Evolutionary conservation across 2,797 vertebrate genomes (phyloP), one percentile per base, ranked within the genome.

Genomic region (Aythya fuligula): DNA sequence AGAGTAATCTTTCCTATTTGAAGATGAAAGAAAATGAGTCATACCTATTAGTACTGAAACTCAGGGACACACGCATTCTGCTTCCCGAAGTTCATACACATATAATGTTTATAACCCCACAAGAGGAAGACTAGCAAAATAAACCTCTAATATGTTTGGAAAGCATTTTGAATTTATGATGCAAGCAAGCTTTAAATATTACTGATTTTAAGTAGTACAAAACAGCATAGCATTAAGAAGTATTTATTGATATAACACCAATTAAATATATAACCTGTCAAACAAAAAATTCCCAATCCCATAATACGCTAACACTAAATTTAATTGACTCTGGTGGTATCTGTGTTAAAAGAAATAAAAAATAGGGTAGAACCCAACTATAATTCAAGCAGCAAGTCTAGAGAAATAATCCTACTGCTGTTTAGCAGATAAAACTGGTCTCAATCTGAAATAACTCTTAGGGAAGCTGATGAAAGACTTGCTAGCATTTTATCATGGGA

Each of bases 101-200:
- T 4, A 5, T 6, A 11, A 2, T 4, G 38, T 58, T 38, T 30
- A 16, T 1, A 13, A 9, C 2, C 2, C 20, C 49, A 19, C 41
- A 3, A 14, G 38, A 30, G 25, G 75, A 43, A 51, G 6, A 34
- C n/a, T 28, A 78, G 18, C 6, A 85, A 38, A 71, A 22, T 2
- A 14, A 80, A 67, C 41, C 21, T 43, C 45, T 13, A 61, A 72
- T 2, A 3, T 0, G 5, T 25, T 4, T 58, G 58, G 30, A 49
- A 70, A 60, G 20, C 14, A 8, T 2, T 70, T 41, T 21, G n/a
- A 18, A 47, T 60, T 65, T 34, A 34, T 21, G 56, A 17, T 15
- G 14, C 45, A 56, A 41, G 36, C n/a, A 67, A 74, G 47, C 14
- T 22, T 78, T 74, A 87, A 88, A 22, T 25, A 70, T 9, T 58